Base-by-base conservation (phyloP, 2,113 vertebrate species). In the Lagopus leucura region DNA sequence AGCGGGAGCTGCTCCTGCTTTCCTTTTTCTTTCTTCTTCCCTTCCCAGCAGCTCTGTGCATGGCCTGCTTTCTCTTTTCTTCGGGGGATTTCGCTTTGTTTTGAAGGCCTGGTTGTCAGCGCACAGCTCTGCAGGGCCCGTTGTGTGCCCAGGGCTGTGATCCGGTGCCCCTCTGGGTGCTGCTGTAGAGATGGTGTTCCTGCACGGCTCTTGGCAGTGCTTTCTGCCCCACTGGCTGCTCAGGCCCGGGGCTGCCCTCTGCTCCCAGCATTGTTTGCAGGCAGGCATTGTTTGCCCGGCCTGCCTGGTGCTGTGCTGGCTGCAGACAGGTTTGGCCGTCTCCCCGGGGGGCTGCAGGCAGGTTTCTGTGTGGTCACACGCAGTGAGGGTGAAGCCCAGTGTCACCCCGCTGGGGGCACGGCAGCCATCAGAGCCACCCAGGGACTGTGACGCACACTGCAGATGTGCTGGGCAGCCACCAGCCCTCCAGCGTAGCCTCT, bases 211-310 rank as follows among this genome's bases (percentile, higher is more conserved):
- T 1, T 5, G 65, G 69, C 69, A 67, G 81, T 93, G 91, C 65
- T 92, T 92, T 94, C 83, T 19, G 40, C 87, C 81, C 89, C 4
- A 1, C 86, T 67, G 90, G 80, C 43, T 2, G 18, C 40, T 45
- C 38, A 17, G 22, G 54, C 42, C 47, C 3, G 1, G 86, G 79
- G 88, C 42, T 11, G 34, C 85, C 80, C 77, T 38, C 72, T 13
- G 6, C 58, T 95, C 85, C 71, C 85, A 48, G 82, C 90, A 77
- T 94, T 96, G 93, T 96, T 95, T 92, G 91, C 13, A 0, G 76
- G 40, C 72, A 1, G 4, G 45, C 76, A 50, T 79, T 78, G 84
- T 90, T 92, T 30, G 81, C 48, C 63, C 27, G 8, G 40, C 25
- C 25, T 0, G 2, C 36, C 86, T 3, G 1, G 45, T 6, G 3